Evolutionary conservation across 1,140 invertebrate genomes (phyloP).

Genomic region (Leptonema lineaticorne): DNA sequence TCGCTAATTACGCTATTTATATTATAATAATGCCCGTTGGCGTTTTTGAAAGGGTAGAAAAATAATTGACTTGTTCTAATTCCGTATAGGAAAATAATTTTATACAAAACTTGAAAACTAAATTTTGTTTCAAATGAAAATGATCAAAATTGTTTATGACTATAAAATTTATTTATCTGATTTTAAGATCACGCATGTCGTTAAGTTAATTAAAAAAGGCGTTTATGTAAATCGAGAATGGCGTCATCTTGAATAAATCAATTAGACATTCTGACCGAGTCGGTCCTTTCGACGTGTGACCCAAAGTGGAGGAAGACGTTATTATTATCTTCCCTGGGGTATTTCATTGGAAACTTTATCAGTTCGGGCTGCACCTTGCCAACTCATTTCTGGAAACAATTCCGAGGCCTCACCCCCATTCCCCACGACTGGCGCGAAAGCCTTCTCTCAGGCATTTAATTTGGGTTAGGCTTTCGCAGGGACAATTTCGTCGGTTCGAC

Average conservation of each 20-base stretch:
- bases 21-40: too few species aligned
- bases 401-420: background rate
- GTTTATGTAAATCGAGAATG: slow-evolving; percentile 29
- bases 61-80: too few species aligned
- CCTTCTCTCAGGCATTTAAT: slow-evolving; percentile 2
- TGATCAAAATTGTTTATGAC: too few species aligned
- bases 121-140: too few species aligned
- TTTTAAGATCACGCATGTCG: too few species aligned
- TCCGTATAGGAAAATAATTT: too few species aligned
- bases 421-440: background rate
- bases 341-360: slow-evolving; percentile 31
- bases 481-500: slow-evolving; percentile 15
- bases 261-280: slow-evolving; percentile 18
- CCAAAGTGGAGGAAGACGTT: slow-evolving; percentile 19
- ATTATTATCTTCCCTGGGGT: slow-evolving; percentile 26
- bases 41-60: too few species aligned
- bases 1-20: too few species aligned
- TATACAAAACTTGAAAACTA: too few species aligned
- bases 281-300: slow-evolving; percentile 17
- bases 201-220: slow-evolving; percentile 22
- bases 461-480: slow-evolving; percentile 1
- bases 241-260: slow-evolving; percentile 33
- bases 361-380: background rate
- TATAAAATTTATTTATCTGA: too few species aligned
- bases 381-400: slow-evolving; percentile 11